These are phyloP conservation scores for Lota lota DNA, from an alignment of 2,113 vertebrate genomes.

Conservation along the genomic window DNA sequence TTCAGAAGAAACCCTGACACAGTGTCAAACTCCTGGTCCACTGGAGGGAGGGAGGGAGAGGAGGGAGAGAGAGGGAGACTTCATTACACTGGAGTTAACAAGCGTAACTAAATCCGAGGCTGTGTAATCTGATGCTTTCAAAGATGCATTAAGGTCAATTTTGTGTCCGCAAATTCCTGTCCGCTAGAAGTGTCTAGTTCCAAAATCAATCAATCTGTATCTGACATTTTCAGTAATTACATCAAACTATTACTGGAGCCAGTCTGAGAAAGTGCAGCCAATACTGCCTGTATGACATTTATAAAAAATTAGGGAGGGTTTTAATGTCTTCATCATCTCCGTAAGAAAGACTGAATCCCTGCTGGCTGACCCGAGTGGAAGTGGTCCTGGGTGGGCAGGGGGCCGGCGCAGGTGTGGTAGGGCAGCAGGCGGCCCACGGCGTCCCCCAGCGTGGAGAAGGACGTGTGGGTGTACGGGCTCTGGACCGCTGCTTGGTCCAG, in stretches of 20 bases:
- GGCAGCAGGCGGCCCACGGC: constrained; percentile 69
- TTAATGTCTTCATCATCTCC: too few species aligned
- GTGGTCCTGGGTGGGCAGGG: constrained; percentile 61
- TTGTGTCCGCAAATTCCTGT: neutral
- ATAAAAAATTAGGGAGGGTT: too few species aligned
- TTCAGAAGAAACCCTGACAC: constrained; percentile 75
- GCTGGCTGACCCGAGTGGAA: constrained; percentile 62
- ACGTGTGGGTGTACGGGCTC: constrained; percentile 51
- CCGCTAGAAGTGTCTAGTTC: too few species aligned
- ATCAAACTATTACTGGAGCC: too few species aligned
- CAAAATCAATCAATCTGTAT: too few species aligned
- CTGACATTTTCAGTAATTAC: too few species aligned
- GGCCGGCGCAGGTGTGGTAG: constrained; percentile 72
- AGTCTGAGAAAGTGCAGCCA: too few species aligned
- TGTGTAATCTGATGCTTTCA: neutral
- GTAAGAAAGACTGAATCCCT: neutral
- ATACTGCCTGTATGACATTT: too few species aligned
- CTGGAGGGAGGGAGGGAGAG: constrained; percentile 40
- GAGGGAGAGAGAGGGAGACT: too few species aligned
- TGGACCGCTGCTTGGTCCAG: constrained; percentile 68
- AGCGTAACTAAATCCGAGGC: too few species aligned
- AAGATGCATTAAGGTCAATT: neutral
- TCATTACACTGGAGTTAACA: too few species aligned
- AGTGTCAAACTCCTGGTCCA: constrained; percentile 77
- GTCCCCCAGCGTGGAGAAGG: constrained; percentile 70